phyloP scores from a whole-genome alignment of 2,888 invertebrate species.

The Macrostomum cliftonense region DNA sequence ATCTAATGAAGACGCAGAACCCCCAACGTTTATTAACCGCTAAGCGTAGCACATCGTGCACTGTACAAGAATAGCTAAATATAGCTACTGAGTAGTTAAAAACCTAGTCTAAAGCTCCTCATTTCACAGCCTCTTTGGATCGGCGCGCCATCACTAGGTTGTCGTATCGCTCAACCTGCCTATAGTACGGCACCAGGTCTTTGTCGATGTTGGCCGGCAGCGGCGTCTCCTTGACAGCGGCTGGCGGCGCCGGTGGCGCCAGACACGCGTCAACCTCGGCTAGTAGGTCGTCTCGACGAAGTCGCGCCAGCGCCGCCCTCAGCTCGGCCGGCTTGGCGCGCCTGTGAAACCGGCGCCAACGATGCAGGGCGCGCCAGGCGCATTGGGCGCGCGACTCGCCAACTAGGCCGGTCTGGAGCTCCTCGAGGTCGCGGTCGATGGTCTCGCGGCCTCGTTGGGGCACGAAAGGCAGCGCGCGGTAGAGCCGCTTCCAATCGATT shows the following conservation, averaged over 20 bases:
- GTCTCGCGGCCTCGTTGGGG: not conserved
- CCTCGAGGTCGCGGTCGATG: not conserved
- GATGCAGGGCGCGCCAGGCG: not conserved
- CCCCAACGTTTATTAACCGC: no score
- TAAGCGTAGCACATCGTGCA: no score
- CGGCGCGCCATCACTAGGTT: not conserved
- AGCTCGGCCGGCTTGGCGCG: not conserved
- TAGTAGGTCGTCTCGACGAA: not conserved
- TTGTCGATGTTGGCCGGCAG: not conserved
- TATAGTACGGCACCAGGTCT: conserved; percentile 1
- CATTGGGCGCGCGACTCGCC: not conserved
- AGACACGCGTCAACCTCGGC: no score
- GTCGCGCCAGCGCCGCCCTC: not conserved
- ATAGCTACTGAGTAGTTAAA: no score
- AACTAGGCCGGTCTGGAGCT: not conserved
- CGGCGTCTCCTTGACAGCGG: not conserved
- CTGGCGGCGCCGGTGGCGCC: not conserved
- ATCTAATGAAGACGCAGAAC: no score
- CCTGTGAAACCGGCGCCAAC: conserved; percentile 3
- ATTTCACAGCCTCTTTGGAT: no score
- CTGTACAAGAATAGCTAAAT: no score
- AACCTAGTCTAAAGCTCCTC: no score
- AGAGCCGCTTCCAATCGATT: not conserved
- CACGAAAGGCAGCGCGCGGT: not conserved
- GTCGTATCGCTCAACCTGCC: conserved; percentile 2